Percentiles rank a stretch among this genome's conserved stretches.
Evolutionary conservation across 2,113 vertebrate genomes (phyloP).

Genomic region (Petroica traversi): DNA sequence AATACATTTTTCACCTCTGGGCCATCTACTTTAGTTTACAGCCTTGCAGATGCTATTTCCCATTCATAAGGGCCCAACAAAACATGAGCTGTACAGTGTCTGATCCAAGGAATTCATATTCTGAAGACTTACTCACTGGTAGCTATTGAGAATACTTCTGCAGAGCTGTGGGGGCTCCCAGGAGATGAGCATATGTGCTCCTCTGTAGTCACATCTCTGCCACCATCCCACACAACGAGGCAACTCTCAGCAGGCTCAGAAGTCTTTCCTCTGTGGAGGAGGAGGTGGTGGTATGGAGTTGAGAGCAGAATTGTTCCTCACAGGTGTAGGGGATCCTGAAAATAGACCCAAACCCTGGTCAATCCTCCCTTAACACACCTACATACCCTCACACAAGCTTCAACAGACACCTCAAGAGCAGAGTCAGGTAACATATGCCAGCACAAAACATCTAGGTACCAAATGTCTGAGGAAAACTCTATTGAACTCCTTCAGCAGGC

Average conservation of each 20-base stretch:
- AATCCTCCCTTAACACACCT: neutral
- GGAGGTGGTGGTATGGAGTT: neutral
- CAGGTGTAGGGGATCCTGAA: neutral
- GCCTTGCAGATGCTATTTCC: neutral
- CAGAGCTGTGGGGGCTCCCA: neutral
- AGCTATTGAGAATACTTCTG: neutral
- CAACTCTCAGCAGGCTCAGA: neutral
- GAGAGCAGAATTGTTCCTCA: neutral
- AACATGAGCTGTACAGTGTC: neutral
- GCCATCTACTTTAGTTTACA: neutral
- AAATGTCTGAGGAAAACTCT: neutral
- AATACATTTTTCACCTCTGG: neutral
- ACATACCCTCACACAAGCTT: neutral
- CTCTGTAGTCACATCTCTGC: neutral
- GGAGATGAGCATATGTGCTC: neutral
- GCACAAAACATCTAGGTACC: neutral
- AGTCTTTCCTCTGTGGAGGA: neutral
- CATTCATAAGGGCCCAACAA: neutral
- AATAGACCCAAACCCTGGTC: neutral
- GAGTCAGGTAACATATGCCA: neutral
- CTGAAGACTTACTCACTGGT: neutral
- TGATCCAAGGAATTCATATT: neutral
- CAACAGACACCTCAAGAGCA: neutral
- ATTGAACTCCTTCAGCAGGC: neutral
- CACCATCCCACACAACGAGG: neutral